Evolutionary conservation across 2,797 vertebrate genomes (phyloP), one percentile per base, ranked within the genome.

Genomic region (Tauraco hartlaubi): DNA sequence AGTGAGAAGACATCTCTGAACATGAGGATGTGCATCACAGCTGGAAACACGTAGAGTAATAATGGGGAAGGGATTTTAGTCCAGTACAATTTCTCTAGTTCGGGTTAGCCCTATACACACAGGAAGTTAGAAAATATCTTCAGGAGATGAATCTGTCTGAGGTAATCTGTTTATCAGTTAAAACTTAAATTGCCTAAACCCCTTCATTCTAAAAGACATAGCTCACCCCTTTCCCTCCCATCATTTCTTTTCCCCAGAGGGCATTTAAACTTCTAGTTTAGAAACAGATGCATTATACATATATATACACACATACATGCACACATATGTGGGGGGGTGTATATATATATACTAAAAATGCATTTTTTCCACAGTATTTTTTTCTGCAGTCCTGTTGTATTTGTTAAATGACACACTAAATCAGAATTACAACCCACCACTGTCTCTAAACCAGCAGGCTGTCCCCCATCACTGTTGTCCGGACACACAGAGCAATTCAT

Each of bases 121-220:
- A 31, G 52, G 61, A 67, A 73, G 31, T n/a, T 2, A 68, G 62
- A 35, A 72, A 76, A 44, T 25, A 67, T 44, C 61, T 55, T 11
- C 61, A 89, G 80, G 91, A 93, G 93, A 92, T 94, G 89, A 94
- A 77, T 61, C 88, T 96, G 89, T 54, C 51, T 81, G 93, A 96
- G 95, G 93, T 92, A 92, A 92, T 82, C 72, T 7, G 16, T 94
- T 86, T 69, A 84, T 71, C 67, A 56, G 11, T 37, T 46, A 52
- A 41, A 66, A 61, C 31, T 37, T 41, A 31, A 73, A 67, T 23
- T 59, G 81, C 56, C 84, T 80, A 31, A 94, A 64, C 22, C 28
- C 49, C 46, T 77, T 77, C 68, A 51, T 35, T 63, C 48, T 48
- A 46, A 59, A 39, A 33, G 39, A 55, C 49, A 75, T 35, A 56